Evolutionary conservation across 2,113 vertebrate species (phyloP), one percentile per base, ranked within the genome.

Genomic region (Vulpes lagopus): DNA sequence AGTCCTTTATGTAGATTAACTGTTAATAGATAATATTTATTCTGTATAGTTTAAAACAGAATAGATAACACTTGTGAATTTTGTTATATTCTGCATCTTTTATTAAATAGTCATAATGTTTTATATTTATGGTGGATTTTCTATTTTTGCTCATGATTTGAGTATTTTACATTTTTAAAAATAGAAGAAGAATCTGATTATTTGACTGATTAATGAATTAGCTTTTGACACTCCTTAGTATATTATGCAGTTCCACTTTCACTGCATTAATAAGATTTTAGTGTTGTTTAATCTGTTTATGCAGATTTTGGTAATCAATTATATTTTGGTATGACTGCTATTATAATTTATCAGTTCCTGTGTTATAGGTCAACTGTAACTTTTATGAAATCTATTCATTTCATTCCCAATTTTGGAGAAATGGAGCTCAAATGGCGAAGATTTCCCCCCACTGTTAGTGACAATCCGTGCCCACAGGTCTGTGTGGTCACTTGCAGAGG

Each of bases 181-280:
- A 92, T 38, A 73, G 83, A 83, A 94, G 57, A 74, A 53, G 60
- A 71, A 57, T 81, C 22, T 86, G 51, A 80, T 73, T 80, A 78
- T 76, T 94, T 85, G 91, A 65, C n/a, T 59, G 17, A 79, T 92
- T 64, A 91, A 95, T 94, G 80, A 90, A 94, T 92, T 90, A 95
- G 95, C 62, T 88, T 97, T 95, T 78, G 59, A 92, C 55, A 84
- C 16, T 79, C 57, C n/a, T 59, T 69, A 94, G 53, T 74, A 19
- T 92, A 86, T 78, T 79, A 49, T 35, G 38, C 59, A 60, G 11
- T 92, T 90, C 84, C 90, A 92, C 53, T 89, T 84, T 20, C 35
- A 76, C 57, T 76, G 51, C 38, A 89, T 94, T 96, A 81, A 32
- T 73, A 96, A 82, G 32, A 65, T 96, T 89, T 65, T 90, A 81